Base-by-base conservation (phyloP, 2,888 invertebrate species). In the Marasmarcha lunaedactyla region DNA sequence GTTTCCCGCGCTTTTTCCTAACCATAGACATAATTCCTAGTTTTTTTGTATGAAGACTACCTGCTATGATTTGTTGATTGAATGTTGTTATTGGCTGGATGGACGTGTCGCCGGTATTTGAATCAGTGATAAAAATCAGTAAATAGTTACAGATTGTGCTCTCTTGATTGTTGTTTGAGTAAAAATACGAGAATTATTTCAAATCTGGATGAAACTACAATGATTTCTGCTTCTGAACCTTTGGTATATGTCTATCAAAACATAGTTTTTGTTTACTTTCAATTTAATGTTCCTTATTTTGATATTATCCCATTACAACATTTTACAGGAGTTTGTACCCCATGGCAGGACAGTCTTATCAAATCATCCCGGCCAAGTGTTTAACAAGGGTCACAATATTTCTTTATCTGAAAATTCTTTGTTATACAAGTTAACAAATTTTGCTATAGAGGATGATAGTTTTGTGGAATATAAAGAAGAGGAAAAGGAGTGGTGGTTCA, bases 171-270 rank as follows among this genome's bases (percentile, higher is more conserved):
- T 30, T 30, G 30, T n/a, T 30, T 3, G 10, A n/a, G 3, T 2
- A n/a, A 30, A 30, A 30, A 2, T 11, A 7, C 9, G 10, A 30
- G 30, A 40, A 66, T 65, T 59, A 54, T 61, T 76, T 65, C 90
- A 91, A 93, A 93, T 93, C 93, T 94, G 93, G 93, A 93, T 92
- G 93, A 90, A 76, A 88, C 88, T 85, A 88, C 85, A 81, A 94
- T 94, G 92, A 93, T 94, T 83, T 92, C 93, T 87, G 93, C 93
- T 85, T 91, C 92, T 81, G 93, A 93, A 85, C 93, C 93, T 84
- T 87, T 92, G 92, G 93, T 92, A 76, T 36, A 46, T 48, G 41
- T 42, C 25, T 25, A 25, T 6, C 25, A 25, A 6, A 25, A 25
- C 25, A 25, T 33, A 35, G 30, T 11, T 39, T 26, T 11, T 35